Base-by-base conservation (phyloP, 2,797 vertebrate species). In the Selene dorsalis region DNA sequence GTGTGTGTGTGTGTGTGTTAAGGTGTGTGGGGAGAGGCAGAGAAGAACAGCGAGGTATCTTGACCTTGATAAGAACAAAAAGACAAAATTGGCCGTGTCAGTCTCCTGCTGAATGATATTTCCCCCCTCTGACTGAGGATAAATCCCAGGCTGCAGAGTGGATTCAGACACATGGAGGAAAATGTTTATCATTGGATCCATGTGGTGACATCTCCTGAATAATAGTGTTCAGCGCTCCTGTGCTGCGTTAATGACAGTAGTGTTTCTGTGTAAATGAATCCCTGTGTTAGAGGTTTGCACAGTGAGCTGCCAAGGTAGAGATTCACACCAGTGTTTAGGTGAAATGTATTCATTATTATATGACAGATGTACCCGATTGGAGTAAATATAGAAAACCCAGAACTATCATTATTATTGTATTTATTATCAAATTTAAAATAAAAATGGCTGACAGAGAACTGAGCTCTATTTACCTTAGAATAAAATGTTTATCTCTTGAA, bases 1-100 rank as follows among this genome's bases (percentile, higher is more conserved):
- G 12, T 52, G 20, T 57, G 30, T 13, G 28, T 50, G 48, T 50
- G 47, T 26, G 16, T 50, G 52, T 53, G 43, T 58, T 30, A 43
- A n/a, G 12, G 52, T 39, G 28, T 68, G 53, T 65, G 43, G 53
- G 32, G 32, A 35, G 39, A 61, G 39, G 28, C 18, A 73, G n/a
- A 41, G 22, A 52, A 30, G 12, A 71, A 59, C 35, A 55, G 9
- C 41, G 14, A 52, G 17, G 30, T 41, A 53, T 38, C 70, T 60
- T 80, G 64, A 84, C 69, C 55, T 80, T 70, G 69, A 57, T 47
- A 11, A 39, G 75, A 69, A 48, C 10, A 38, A 16, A 30, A 50
- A 45, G n/a, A 47, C 20, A 22, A 71, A 73, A 22, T 38, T 38
- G 30, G 8, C 12, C 52, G 41, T n/a, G 38, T 68, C 38, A 68